Evolutionary conservation across 1,140 invertebrate genomes (phyloP).

Genomic region (Megalopta genalis): DNA sequence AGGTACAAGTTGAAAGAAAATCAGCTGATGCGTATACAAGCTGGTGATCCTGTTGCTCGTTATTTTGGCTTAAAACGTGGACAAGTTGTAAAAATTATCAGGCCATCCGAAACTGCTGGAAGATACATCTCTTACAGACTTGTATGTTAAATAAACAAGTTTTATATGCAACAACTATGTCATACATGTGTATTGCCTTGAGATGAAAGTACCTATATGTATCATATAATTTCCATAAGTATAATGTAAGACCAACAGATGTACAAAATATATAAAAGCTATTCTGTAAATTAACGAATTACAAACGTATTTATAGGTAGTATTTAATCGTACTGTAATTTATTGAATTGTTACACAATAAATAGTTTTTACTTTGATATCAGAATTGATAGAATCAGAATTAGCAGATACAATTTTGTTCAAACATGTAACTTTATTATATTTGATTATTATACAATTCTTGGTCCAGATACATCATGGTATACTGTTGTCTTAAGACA

Average conservation of each 20-base stretch:
- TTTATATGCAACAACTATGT: neutral
- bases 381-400: conserved; percentile 10
- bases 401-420: conserved; percentile 24
- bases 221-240: conserved; percentile 5
- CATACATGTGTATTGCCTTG: neutral
- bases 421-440: conserved; percentile 52
- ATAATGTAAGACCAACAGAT: conserved; percentile 11
- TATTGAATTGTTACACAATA: conserved; percentile 47
- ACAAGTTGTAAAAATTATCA: conserved; percentile 98
- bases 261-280: conserved; percentile 29
- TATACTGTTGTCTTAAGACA: conserved; percentile 47
- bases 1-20: conserved; percentile 99
- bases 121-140: conserved; percentile 98
- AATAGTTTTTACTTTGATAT: conserved; percentile 32
- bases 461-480: conserved; percentile 61
- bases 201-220: neutral
- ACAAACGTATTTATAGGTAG: conserved; percentile 21
- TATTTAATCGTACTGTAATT: conserved; percentile 53
- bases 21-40: conserved; percentile 99
- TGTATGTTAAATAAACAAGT: conserved; percentile 87
- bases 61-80: conserved; percentile 98
- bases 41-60: conserved; percentile 97
- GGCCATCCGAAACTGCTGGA: conserved; percentile 98
- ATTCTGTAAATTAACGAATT: conserved; percentile 14
- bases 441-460: conserved; percentile 57